These are phyloP conservation scores for Ashinkailepas kermadecensis DNA, from an alignment of 2,888 invertebrate species.

Conservation along the genomic window DNA sequence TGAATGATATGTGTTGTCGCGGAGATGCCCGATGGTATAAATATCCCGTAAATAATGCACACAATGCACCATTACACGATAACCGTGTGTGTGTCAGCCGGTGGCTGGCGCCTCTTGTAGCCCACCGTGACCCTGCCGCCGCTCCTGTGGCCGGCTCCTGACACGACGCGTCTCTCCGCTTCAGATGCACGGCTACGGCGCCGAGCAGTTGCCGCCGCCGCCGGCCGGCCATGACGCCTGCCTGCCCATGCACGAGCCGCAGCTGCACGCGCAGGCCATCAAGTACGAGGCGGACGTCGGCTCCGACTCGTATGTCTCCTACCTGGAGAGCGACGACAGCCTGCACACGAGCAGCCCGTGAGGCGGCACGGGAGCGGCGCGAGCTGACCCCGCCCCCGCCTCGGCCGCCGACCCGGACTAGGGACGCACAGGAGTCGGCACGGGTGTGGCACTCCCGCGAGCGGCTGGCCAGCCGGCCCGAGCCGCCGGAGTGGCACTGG, in stretches of 20 bases:
- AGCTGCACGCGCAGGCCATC: slow-evolving; percentile 27
- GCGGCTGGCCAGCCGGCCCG: not conserved
- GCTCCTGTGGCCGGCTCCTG: too few relatives aligned
- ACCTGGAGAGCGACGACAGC: slow-evolving; percentile 75
- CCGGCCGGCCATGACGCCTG: slow-evolving; percentile 22
- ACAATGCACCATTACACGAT: too few relatives aligned
- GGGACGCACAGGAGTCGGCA: slow-evolving; percentile 56
- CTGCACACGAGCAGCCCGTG: slow-evolving; percentile 50
- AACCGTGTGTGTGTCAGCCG: too few relatives aligned
- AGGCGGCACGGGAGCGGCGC: slow-evolving; percentile 27
- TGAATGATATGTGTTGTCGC: too few relatives aligned
- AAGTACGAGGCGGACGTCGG: slow-evolving; percentile 29
- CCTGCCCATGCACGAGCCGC: not conserved
- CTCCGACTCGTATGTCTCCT: slow-evolving; percentile 81
- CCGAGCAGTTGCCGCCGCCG: slow-evolving; percentile 31
- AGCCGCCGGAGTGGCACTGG: not conserved
- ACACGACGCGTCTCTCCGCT: not conserved
- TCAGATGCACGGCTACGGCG: slow-evolving; percentile 34
- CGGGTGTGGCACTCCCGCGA: not conserved
- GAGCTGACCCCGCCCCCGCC: slow-evolving; percentile 47
- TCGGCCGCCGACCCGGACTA: slow-evolving; percentile 84
- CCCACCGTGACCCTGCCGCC: too few relatives aligned
- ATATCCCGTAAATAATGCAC: too few relatives aligned
- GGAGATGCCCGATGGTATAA: too few relatives aligned
- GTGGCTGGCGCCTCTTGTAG: too few relatives aligned